A percentile compares a stretch with the other conserved stretches of the same genome.
Evolutionary conservation across 2,888 invertebrate species (phyloP).

Genomic region (Coelinius sp.): DNA sequence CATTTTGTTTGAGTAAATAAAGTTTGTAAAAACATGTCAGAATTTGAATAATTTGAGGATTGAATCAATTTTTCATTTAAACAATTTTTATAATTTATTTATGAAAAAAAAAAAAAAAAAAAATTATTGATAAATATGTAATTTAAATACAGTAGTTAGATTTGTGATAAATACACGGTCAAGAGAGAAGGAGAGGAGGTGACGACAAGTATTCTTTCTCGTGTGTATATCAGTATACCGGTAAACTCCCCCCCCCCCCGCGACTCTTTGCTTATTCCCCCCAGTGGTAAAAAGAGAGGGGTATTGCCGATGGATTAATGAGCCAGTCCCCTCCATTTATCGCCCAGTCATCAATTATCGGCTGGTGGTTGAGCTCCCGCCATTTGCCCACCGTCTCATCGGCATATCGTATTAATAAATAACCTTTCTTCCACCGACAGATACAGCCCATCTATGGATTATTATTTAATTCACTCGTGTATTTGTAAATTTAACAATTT

Average conservation of each 20-base stretch:
- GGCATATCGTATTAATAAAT: conserved; percentile 27
- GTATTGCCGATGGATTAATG: conserved; percentile 37
- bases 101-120: no score
- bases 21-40: no score
- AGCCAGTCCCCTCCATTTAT: conserved; percentile 39
- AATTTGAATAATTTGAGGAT: no score
- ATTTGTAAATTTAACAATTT: no score
- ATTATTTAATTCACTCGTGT: background rate
- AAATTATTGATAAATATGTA: no score
- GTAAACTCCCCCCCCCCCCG: background rate
- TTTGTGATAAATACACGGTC: conserved; percentile 24
- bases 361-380: conserved; percentile 34
- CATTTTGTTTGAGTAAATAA: no score
- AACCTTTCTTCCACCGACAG: conserved; percentile 30
- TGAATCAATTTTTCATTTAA: no score
- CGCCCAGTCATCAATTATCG: conserved; percentile 39
- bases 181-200: no score
- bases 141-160: conserved; percentile 27
- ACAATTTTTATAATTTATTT: no score
- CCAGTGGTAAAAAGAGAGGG: conserved; percentile 5
- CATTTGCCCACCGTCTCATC: conserved; percentile 22
- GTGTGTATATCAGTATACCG: conserved; percentile 22
- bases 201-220: conserved; percentile 24
- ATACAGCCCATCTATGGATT: no score
- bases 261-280: background rate